Evolutionary conservation across 2,888 invertebrate species (phyloP).

Genomic region (Hydrotaea diabolus): DNA sequence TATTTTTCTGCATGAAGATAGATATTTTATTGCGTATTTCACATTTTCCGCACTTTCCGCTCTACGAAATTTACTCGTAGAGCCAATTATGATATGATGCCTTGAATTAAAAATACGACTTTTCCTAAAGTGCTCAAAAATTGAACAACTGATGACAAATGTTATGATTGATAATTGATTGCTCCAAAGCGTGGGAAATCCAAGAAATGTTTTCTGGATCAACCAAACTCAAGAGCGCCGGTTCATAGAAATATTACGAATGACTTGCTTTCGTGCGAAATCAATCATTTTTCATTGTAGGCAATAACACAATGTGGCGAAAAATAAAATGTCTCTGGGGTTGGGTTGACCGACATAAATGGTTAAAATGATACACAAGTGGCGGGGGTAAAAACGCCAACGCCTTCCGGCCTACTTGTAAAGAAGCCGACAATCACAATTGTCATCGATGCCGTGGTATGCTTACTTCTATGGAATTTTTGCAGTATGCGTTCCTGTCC

Average conservation of each 20-base stretch:
- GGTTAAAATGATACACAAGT: background rate
- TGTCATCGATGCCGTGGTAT: background rate
- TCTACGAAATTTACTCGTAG: too few relatives aligned
- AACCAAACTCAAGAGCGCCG: background rate
- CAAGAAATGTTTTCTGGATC: background rate
- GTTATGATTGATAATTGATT: background rate
- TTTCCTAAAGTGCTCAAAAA: too few relatives aligned
- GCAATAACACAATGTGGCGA: background rate
- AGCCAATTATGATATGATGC: too few relatives aligned
- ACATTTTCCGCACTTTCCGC: too few relatives aligned
- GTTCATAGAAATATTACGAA: background rate
- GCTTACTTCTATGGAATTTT: background rate
- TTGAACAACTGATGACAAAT: background rate
- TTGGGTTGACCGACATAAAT: conserved; percentile 4
- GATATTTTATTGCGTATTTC: too few relatives aligned
- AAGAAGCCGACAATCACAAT: conserved; percentile 8
- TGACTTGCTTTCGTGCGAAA: background rate
- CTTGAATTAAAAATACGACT: too few relatives aligned
- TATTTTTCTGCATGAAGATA: too few relatives aligned
- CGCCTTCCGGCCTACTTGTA: background rate
- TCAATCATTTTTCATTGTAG: background rate
- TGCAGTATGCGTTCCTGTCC: background rate
- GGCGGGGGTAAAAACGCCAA: background rate
- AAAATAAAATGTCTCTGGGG: background rate
- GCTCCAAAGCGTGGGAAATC: background rate